Conservation (phyloP, 2,797 vertebrate genomes). For the Mareca penelope region DNA sequence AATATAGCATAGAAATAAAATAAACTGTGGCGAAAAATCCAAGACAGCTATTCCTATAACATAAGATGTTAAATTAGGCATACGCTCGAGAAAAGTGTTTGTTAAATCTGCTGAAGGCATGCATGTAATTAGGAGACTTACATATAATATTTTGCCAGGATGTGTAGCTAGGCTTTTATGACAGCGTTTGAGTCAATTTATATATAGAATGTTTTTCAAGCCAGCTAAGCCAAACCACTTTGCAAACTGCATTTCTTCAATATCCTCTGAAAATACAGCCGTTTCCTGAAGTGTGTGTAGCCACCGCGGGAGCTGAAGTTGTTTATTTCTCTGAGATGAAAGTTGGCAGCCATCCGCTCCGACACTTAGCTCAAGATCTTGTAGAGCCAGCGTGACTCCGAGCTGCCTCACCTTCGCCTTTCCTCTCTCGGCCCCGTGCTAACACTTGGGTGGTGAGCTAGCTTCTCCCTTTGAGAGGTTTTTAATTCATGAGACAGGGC, state of each 20-base stretch:
- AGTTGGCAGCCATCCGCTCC: background rate
- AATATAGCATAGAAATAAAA: background rate
- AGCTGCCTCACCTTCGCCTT: background rate
- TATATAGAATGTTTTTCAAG: constrained; percentile 10
- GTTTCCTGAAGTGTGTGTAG: constrained; percentile 42
- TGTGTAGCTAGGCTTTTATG: background rate
- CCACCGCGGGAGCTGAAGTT: constrained; percentile 31
- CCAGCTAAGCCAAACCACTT: background rate
- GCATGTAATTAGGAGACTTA: background rate
- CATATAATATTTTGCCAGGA: background rate
- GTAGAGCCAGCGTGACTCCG: background rate
- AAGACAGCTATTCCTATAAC: background rate
- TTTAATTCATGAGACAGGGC: too few species aligned
- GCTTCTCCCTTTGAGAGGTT: background rate
- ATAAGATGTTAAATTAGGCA: background rate
- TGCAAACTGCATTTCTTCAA: background rate
- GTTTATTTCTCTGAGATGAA: constrained; percentile 56
- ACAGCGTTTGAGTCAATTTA: background rate
- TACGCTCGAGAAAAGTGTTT: background rate
- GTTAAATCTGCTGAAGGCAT: background rate
- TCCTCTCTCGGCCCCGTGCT: background rate
- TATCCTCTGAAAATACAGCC: constrained; percentile 22
- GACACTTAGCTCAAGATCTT: background rate
- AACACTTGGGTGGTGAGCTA: background rate
- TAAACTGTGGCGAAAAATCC: background rate